Evolutionary conservation across 2,888 invertebrate species (phyloP).

Genomic region (Orgyia antiqua): DNA sequence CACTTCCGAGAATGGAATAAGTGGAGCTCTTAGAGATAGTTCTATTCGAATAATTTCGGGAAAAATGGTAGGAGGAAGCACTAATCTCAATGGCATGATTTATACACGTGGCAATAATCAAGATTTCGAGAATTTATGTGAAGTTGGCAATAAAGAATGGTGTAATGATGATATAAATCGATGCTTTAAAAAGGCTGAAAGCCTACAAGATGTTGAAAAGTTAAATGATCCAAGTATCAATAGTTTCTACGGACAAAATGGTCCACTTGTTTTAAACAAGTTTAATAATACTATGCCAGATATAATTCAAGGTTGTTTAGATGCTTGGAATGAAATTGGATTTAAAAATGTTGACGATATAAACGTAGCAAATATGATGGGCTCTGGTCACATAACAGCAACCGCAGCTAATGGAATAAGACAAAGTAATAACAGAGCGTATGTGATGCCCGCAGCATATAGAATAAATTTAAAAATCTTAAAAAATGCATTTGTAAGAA

Average conservation of each 20-base stretch:
- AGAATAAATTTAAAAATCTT: slow-evolving; percentile 19
- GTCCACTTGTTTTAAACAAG: slow-evolving; percentile 60
- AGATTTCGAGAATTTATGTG: slow-evolving; percentile 75
- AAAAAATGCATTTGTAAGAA: slow-evolving; percentile 13
- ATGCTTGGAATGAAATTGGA: slow-evolving; percentile 63
- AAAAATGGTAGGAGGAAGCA: slow-evolving; percentile 79
- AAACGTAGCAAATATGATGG: slow-evolving; percentile 55
- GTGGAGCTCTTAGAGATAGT: slow-evolving; percentile 34
- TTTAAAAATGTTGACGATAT: slow-evolving; percentile 48
- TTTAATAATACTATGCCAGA: slow-evolving; percentile 57
- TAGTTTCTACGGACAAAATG: slow-evolving; percentile 51
- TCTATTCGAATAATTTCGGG: slow-evolving; percentile 77
- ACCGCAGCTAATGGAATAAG: slow-evolving; percentile 64
- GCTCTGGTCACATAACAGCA: slow-evolving; percentile 59
- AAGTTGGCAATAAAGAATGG: slow-evolving; percentile 76
- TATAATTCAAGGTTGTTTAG: slow-evolving; percentile 36
- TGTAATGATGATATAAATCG: slow-evolving; percentile 57
- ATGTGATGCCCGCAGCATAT: slow-evolving; percentile 35
- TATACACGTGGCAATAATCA: slow-evolving; percentile 69
- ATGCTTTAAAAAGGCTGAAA: slow-evolving; percentile 74
- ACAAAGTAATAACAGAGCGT: slow-evolving; percentile 79
- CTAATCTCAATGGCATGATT: slow-evolving; percentile 76
- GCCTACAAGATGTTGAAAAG: slow-evolving; percentile 37
- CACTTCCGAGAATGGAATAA: neutral
- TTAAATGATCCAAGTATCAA: slow-evolving; percentile 25